Conservation (phyloP, 2,888 invertebrate species). For the Galerucella nymphaeae region DNA sequence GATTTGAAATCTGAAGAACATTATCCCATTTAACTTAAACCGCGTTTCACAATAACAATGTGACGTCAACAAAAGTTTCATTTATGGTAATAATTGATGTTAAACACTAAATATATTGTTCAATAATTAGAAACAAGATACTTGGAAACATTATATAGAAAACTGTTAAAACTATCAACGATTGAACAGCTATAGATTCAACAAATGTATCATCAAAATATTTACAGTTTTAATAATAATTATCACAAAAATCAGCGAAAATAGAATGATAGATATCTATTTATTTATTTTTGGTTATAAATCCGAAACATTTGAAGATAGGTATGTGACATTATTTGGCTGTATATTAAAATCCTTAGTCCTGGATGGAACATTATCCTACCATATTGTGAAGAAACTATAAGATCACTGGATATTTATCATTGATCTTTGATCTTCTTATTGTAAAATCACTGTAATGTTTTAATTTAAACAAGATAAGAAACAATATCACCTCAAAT, state of each 20-base stretch:
- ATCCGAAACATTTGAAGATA: no score
- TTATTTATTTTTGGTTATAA: no score
- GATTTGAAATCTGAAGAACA: neutral
- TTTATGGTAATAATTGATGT: constrained; percentile 1
- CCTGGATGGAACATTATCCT: neutral
- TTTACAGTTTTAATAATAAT: constrained; percentile 11
- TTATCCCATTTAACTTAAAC: neutral
- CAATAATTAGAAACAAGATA: constrained; percentile 1
- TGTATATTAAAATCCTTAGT: no score
- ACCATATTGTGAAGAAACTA: no score
- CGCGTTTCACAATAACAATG: neutral
- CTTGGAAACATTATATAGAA: constrained; percentile 7
- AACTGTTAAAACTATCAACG: constrained; percentile 4
- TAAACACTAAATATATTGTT: constrained; percentile 5
- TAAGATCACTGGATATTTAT: neutral
- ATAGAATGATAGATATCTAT: no score
- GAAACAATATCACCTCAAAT: neutral
- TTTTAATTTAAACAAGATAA: constrained; percentile 2
- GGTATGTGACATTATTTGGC: no score
- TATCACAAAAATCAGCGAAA: neutral
- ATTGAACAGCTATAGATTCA: constrained; percentile 6
- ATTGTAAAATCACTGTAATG: constrained; percentile 11
- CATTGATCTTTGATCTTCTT: constrained; percentile 16
- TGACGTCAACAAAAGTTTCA: constrained; percentile 10
- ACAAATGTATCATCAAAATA: neutral